A percentile compares a stretch with the other conserved stretches of the same genome.
Evolutionary conservation across 2,113 vertebrate species (phyloP).

Genomic region (Acrocephalus kingi): DNA sequence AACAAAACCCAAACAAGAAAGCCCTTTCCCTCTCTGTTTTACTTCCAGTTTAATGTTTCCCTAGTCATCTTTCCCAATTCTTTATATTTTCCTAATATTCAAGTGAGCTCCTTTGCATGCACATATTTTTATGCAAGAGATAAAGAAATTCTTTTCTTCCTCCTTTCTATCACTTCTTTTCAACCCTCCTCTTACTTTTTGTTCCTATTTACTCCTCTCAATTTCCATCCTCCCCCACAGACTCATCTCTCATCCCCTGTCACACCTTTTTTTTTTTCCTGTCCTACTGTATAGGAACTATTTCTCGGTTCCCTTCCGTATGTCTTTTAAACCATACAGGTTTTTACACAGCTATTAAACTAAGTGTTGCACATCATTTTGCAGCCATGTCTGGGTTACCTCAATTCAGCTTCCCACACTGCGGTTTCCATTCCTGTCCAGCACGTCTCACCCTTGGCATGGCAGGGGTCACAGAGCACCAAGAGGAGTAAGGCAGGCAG

Average conservation of each 20-base stretch:
- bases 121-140: background rate
- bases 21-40: background rate
- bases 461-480: background rate
- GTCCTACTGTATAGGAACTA: background rate
- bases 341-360: background rate
- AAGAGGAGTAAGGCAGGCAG: background rate
- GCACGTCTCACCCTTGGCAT: accelerated
- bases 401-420: background rate
- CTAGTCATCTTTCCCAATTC: background rate
- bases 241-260: background rate
- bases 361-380: background rate
- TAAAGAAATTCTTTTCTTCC: background rate
- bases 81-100: background rate
- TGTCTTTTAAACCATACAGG: background rate
- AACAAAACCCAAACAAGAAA: background rate
- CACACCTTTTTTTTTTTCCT: background rate
- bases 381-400: background rate
- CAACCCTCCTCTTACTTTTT: background rate
- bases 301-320: background rate
- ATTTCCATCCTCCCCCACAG: background rate
- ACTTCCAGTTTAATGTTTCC: background rate
- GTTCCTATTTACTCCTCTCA: background rate
- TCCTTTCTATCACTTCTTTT: background rate
- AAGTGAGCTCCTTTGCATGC: background rate
- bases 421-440: background rate